Conservation (phyloP, 2,888 invertebrate species). For the Orgyia antiqua region DNA sequence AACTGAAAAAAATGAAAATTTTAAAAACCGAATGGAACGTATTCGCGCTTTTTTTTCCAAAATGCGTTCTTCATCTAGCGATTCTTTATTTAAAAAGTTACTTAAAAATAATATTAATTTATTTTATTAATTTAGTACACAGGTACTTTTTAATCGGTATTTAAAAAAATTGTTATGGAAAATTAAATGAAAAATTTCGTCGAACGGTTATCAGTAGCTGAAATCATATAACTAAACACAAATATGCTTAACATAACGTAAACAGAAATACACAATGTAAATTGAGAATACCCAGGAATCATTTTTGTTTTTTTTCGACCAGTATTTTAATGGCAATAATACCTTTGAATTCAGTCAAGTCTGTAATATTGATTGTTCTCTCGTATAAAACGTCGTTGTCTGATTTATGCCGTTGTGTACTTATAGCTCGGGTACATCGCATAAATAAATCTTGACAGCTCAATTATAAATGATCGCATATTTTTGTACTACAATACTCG, state of each 20-base stretch:
- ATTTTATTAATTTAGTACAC: no score
- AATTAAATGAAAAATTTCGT: no score
- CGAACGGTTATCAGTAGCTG: no score
- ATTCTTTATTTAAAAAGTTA: no score
- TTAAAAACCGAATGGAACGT: not conserved
- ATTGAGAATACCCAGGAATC: not conserved
- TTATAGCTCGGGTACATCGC: constrained; percentile 32
- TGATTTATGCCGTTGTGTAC: constrained; percentile 44
- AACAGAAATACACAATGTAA: not conserved
- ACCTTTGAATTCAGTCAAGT: constrained; percentile 6
- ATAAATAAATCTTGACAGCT: constrained; percentile 53
- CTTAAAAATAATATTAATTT: no score
- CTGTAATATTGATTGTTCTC: constrained; percentile 21
- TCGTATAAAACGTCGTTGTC: constrained; percentile 34
- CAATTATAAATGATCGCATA: constrained; percentile 52
- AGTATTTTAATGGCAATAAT: not conserved
- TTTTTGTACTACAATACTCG: constrained; percentile 17
- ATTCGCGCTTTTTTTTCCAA: no score
- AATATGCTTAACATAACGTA: no score
- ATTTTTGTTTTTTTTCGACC: not conserved
- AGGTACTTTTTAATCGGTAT: no score
- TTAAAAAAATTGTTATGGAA: no score
- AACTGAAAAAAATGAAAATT: not conserved
- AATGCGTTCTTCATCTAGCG: no score
- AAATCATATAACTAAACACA: no score